phyloP scores from a whole-genome alignment of 2,113 vertebrate genomes.

The Bos indicus region DNA sequence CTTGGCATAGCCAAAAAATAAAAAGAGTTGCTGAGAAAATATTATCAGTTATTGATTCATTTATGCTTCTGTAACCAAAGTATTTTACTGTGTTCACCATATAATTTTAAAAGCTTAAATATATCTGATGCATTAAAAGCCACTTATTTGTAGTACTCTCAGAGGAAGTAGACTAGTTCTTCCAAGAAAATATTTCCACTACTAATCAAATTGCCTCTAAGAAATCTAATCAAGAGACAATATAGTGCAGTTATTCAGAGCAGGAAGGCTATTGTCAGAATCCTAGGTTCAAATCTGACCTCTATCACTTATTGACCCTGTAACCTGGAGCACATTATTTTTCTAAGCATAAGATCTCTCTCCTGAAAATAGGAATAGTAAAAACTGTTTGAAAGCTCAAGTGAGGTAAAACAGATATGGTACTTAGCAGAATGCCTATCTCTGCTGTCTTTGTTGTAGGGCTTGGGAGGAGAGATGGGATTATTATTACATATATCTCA shows the following conservation, averaged over 20 bases:
- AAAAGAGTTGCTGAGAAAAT: background rate
- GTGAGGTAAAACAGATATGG: background rate
- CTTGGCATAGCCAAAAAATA: background rate
- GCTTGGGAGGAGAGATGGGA: background rate
- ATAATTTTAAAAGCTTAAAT: slow-evolving; percentile 14
- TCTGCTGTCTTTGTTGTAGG: background rate
- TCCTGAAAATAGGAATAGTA: background rate
- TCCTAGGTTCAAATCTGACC: background rate
- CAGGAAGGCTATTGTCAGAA: background rate
- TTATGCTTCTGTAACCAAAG: background rate
- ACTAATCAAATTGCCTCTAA: background rate
- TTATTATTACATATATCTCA: background rate
- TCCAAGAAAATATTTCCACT: background rate
- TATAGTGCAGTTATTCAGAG: background rate
- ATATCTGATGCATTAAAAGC: background rate
- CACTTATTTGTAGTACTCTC: background rate
- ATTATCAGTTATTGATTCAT: background rate
- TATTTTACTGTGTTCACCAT: slow-evolving; percentile 3
- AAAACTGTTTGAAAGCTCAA: background rate
- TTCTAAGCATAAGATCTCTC: background rate
- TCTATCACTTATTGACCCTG: background rate
- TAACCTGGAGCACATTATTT: background rate
- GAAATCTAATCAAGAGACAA: background rate
- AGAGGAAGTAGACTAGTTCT: background rate
- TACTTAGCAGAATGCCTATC: background rate